Base-by-base conservation (phyloP, 2,888 invertebrate genomes). In the Brachynemurus nebulosus region DNA sequence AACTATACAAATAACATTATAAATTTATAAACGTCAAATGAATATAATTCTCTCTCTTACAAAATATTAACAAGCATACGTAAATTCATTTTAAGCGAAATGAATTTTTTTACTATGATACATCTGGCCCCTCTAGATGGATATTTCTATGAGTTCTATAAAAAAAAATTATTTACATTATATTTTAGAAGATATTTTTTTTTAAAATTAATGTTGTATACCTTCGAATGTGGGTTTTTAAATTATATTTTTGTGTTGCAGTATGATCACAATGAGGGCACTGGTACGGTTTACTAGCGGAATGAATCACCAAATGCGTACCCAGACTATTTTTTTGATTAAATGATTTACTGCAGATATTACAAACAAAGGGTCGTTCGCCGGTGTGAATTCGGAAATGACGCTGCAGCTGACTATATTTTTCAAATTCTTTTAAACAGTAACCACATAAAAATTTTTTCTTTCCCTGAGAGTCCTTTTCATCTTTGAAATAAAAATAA, bases 181-280 rank as follows among this genome's bases (percentile, higher is more conserved):
- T n/a, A n/a, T n/a, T n/a, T n/a, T n/a, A n/a, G n/a, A n/a, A n/a
- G n/a, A n/a, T n/a, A n/a, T n/a, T n/a, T n/a, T n/a, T n/a, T n/a
- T n/a, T n/a, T n/a, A n/a, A n/a, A n/a, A n/a, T n/a, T n/a, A n/a
- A n/a, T n/a, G n/a, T n/a, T n/a, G n/a, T n/a, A n/a, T 30, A 30
- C 30, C 30, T 30, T 30, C 14, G 30, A 14, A 30, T 30, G 7
- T 79, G 78, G 1, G 72, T 72, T 50, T 72, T 68, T 7, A 79
- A 60, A 55, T 74, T 74, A 21, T 74, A 72, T 52, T 70, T 71
- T 48, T 70, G 68, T n/a, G 70, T 67, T 55, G 77, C 78, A 8
- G 67, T 66, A 50, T 69, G 69, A n/a, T 67, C 64, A 57, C 79
- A 80, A 48, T 71, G 65, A 1, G 67, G 62, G 56, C 79, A 80